A percentile compares a stretch with the other conserved stretches of the same genome.
Evolutionary conservation across 2,888 invertebrate genomes (phyloP).

Genomic region (Apotomis betuletana): DNA sequence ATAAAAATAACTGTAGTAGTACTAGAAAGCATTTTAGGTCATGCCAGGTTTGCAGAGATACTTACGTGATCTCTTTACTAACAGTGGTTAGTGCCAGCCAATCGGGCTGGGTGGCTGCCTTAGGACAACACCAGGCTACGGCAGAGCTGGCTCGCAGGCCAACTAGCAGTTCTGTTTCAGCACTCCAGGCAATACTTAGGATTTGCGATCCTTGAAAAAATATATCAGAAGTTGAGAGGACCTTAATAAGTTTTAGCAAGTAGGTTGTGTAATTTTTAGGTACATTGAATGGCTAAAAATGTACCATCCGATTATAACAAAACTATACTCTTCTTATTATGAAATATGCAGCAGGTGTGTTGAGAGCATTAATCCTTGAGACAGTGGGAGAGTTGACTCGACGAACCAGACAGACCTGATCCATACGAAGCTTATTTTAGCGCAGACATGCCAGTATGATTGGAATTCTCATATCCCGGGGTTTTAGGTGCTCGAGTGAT

Average conservation of each 20-base stretch:
- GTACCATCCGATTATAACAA: too few relatives aligned
- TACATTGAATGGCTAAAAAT: too few relatives aligned
- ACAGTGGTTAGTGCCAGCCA: conserved; percentile 75
- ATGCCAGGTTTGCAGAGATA: too few relatives aligned
- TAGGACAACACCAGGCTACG: conserved; percentile 78
- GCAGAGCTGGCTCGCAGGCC: conserved; percentile 74
- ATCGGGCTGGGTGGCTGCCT: conserved; percentile 70
- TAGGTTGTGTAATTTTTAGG: too few relatives aligned
- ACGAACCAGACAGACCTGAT: conserved; percentile 13
- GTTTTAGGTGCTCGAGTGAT: too few relatives aligned
- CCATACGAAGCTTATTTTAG: neutral
- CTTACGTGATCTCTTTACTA: conserved; percentile 72
- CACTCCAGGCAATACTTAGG: conserved; percentile 75
- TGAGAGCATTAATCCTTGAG: neutral
- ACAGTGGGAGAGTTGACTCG: neutral
- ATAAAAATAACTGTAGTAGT: too few relatives aligned
- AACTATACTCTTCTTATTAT: neutral
- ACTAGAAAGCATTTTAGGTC: too few relatives aligned
- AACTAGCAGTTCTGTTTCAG: conserved; percentile 74
- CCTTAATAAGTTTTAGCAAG: too few relatives aligned
- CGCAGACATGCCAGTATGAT: neutral
- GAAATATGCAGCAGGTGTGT: neutral
- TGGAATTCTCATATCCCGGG: neutral
- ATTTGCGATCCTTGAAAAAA: conserved; percentile 70
- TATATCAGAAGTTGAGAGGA: neutral